These are phyloP conservation scores for Lithophane semibrunnea DNA, from an alignment of 2,888 invertebrate genomes.

Conservation along the genomic window DNA sequence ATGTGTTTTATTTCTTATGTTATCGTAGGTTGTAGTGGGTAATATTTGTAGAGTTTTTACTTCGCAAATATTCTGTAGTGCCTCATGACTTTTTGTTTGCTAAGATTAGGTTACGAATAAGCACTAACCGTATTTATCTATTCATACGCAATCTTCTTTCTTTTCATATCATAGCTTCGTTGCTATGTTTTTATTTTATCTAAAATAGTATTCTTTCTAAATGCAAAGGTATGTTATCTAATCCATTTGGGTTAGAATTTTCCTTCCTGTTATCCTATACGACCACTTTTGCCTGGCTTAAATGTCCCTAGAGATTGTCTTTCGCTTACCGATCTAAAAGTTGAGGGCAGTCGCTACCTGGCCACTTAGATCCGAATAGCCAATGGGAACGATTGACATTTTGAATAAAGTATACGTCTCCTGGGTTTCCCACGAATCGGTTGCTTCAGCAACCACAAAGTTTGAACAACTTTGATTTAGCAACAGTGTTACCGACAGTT, in stretches of 20 bases:
- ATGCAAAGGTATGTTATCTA: conserved; percentile 32
- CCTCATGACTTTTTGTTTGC: conserved; percentile 40
- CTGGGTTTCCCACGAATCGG: conserved; percentile 13
- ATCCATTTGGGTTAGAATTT: conserved; percentile 31
- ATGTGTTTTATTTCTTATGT: neutral
- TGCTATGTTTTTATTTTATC: conserved; percentile 24
- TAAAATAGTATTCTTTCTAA: neutral
- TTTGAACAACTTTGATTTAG: conserved; percentile 24
- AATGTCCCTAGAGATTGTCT: conserved; percentile 38
- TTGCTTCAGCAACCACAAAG: conserved; percentile 9
- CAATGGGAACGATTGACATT: conserved; percentile 49
- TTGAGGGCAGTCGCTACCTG: conserved; percentile 31
- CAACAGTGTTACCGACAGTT: conserved; percentile 5
- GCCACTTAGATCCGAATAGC: conserved; percentile 24
- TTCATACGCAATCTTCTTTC: conserved; percentile 25
- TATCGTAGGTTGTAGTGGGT: conserved; percentile 8
- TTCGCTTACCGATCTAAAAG: conserved; percentile 44
- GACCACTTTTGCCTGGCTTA: conserved; percentile 24
- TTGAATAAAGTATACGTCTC: conserved; percentile 50
- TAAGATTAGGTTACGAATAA: conserved; percentile 41
- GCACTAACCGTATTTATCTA: conserved; percentile 26
- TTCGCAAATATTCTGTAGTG: conserved; percentile 41
- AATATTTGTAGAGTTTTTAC: conserved; percentile 26
- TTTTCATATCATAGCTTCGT: conserved; percentile 3
- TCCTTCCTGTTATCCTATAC: conserved; percentile 24